These are phyloP conservation scores for Lycophotia porphyrea DNA, from an alignment of 2,888 invertebrate genomes.

Conservation along the genomic window DNA sequence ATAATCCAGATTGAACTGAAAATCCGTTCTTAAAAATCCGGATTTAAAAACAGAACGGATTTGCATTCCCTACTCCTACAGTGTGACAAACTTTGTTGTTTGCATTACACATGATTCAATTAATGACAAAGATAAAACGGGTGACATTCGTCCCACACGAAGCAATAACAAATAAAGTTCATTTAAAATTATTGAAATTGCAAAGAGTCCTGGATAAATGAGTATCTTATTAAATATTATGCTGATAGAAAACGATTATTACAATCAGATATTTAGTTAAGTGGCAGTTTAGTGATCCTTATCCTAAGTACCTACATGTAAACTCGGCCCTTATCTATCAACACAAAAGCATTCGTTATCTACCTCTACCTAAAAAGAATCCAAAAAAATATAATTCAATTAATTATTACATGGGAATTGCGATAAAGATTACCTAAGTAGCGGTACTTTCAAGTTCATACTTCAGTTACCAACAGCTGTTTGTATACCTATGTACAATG, in stretches of 20 bases:
- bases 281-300: constrained; percentile 21
- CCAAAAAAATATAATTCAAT: not conserved
- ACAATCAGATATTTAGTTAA: constrained; percentile 33
- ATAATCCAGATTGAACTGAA: too few species aligned
- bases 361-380: not conserved
- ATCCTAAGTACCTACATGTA: constrained; percentile 19
- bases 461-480: constrained; percentile 2
- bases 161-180: constrained; percentile 5
- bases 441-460: not conserved
- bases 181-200: constrained; percentile 7
- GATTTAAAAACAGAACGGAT: too few species aligned
- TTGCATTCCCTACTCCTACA: constrained; percentile 69
- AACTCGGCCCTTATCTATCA: constrained; percentile 14
- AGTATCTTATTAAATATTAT: not conserved
- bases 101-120: constrained; percentile 21
- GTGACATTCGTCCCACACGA: constrained; percentile 13
- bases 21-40: too few species aligned
- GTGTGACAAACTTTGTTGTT: constrained; percentile 45
- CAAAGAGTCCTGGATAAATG: constrained; percentile 5
- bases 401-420: not conserved
- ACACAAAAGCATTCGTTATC: constrained; percentile 5
- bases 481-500: not conserved
- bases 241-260: constrained; percentile 30
- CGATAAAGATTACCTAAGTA: not conserved
- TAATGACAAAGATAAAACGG: constrained; percentile 24